Evolutionary conservation across 2,888 invertebrate species (phyloP).

Genomic region (Cosmorhoe ocellata): DNA sequence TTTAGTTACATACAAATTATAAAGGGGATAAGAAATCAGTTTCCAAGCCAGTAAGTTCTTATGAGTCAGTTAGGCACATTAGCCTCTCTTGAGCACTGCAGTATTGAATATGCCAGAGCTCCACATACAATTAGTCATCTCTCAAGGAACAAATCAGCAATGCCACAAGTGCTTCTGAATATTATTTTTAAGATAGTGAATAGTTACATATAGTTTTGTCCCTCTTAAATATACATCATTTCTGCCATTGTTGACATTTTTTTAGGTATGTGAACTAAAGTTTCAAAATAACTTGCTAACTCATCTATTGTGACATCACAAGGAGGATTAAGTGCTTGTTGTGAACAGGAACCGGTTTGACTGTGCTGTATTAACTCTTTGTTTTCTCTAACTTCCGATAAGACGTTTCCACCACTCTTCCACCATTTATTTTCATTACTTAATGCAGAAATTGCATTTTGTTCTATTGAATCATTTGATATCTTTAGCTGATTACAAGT

Average conservation of each 20-base stretch:
- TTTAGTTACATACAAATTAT: no score
- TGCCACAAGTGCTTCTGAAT: no score
- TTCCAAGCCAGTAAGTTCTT: no score
- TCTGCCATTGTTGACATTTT: slow-evolving; percentile 99
- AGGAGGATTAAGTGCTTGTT: slow-evolving; percentile 87
- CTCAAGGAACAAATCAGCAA: no score
- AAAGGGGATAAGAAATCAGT: no score
- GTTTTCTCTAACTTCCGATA: slow-evolving; percentile 39
- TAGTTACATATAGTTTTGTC: no score
- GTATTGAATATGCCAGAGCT: no score
- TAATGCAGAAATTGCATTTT: slow-evolving; percentile 33
- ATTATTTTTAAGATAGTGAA: no score
- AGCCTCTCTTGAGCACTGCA: no score
- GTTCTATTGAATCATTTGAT: slow-evolving; percentile 50
- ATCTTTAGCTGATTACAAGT: slow-evolving; percentile 73
- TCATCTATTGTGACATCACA: slow-evolving; percentile 97
- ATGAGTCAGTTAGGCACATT: no score
- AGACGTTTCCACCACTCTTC: slow-evolving; percentile 45
- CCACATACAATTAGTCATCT: no score
- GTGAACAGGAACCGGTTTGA: slow-evolving; percentile 85
- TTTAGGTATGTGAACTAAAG: slow-evolving; percentile 97
- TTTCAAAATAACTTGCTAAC: slow-evolving; percentile 97
- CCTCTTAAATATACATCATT: slow-evolving; percentile 96
- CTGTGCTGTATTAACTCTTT: slow-evolving; percentile 53
- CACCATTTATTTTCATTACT: slow-evolving; percentile 60